phyloP scores from a whole-genome alignment of 2,797 vertebrate genomes.

The Arnoldichthys spilopterus region DNA sequence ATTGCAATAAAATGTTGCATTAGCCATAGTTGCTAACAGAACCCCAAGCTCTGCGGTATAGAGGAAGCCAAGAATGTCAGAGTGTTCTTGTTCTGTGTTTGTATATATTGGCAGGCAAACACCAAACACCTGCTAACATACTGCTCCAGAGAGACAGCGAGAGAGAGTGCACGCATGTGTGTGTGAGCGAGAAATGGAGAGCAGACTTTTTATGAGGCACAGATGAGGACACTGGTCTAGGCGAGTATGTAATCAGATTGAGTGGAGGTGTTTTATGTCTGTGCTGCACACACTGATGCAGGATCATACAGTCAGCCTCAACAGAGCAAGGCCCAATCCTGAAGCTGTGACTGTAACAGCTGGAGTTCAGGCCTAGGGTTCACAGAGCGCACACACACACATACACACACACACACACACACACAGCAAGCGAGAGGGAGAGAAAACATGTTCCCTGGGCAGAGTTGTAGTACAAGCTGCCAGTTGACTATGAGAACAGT shows the following conservation, averaged over 20 bases:
- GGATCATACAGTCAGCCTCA: neutral
- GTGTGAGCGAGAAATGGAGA: neutral
- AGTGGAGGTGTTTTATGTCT: slow-evolving; percentile 14
- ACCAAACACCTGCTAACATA: slow-evolving; percentile 19
- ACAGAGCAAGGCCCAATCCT: slow-evolving; percentile 3
- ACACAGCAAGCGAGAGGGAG: too few species aligned
- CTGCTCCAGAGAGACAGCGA: slow-evolving; percentile 24
- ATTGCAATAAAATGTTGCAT: neutral
- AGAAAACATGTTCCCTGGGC: slow-evolving; percentile 48
- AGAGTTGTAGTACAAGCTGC: slow-evolving; percentile 43
- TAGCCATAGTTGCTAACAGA: slow-evolving; percentile 22
- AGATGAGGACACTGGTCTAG: slow-evolving; percentile 24
- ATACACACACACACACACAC: slow-evolving; percentile 2
- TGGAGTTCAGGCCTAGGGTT: slow-evolving; percentile 43
- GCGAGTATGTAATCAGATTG: slow-evolving; percentile 28
- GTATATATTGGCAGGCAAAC: slow-evolving; percentile 33
- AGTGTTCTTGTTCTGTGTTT: slow-evolving; percentile 28
- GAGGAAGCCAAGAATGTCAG: slow-evolving; percentile 21
- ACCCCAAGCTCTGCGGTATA: slow-evolving; percentile 15
- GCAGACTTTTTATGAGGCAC: slow-evolving; percentile 31
- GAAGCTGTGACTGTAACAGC: slow-evolving; percentile 36
- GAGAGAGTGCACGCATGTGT: slow-evolving; percentile 12
- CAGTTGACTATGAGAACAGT: slow-evolving; percentile 48
- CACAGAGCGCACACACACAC: slow-evolving; percentile 41
- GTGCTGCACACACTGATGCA: neutral